Conservation (phyloP, 2,888 invertebrate species). For the Phaonia tiefii region DNA sequence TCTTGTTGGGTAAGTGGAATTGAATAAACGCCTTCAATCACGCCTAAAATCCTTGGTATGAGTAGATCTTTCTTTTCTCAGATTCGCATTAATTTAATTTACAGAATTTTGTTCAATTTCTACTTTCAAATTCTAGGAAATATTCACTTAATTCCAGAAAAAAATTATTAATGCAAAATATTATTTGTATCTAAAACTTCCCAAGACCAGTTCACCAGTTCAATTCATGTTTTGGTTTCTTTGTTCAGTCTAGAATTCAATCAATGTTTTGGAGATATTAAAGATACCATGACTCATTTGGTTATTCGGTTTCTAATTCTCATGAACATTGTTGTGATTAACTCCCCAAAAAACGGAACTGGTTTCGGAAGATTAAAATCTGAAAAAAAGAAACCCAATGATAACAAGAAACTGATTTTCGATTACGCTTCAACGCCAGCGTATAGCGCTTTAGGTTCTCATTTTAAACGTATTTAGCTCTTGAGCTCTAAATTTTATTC, state of each 20-base stretch:
- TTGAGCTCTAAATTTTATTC: conserved; percentile 48
- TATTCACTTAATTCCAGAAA: not conserved
- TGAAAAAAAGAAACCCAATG: conserved; percentile 21
- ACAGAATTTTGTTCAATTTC: no score
- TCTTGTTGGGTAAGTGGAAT: no score
- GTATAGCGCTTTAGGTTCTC: no score
- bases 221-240: not conserved
- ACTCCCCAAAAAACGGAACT: conserved; percentile 37
- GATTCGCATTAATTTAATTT: no score
- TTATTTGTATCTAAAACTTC: no score
- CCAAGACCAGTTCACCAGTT: no score
- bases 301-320: conserved; percentile 31
- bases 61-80: no score
- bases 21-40: no score
- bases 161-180: no score
- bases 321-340: not conserved
- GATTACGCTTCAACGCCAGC: not conserved
- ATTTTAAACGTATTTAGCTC: conserved; percentile 17
- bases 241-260: not conserved
- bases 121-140: no score
- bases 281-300: conserved; percentile 51
- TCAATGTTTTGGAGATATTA: not conserved
- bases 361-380: conserved; percentile 45
- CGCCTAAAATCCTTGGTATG: no score
- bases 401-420: not conserved